phyloP scores from a whole-genome alignment of 2,888 invertebrate species.

The Brachyopa scutellaris region DNA sequence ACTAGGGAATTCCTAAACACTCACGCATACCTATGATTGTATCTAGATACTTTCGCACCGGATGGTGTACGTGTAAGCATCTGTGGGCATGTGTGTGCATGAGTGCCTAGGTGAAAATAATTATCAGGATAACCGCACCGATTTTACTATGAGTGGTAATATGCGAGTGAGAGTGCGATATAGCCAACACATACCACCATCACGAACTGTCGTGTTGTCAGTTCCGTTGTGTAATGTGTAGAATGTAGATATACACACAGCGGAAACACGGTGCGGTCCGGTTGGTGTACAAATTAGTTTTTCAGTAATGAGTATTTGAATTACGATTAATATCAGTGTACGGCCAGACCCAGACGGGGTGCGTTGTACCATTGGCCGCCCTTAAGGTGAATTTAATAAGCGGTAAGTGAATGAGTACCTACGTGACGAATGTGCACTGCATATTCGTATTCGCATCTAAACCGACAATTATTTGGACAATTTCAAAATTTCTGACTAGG shows the following conservation, averaged over 20 bases:
- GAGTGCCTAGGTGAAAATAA: conserved; percentile 61
- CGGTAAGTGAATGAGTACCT: conserved; percentile 23
- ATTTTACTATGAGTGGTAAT: conserved; percentile 22
- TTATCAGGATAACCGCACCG: conserved; percentile 66
- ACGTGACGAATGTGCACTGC: too few species aligned
- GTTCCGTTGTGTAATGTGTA: conserved; percentile 17
- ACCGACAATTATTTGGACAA: conserved; percentile 43
- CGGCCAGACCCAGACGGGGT: not conserved
- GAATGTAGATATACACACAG: too few species aligned
- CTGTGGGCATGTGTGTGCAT: conserved; percentile 10
- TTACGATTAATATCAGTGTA: conserved; percentile 58
- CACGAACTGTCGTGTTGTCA: too few species aligned
- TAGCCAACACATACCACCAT: conserved; percentile 16
- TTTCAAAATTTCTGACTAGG: conserved; percentile 43
- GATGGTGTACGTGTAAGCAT: not conserved
- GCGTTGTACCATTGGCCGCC: conserved; percentile 24
- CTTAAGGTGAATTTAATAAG: conserved; percentile 52
- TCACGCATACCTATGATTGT: not conserved
- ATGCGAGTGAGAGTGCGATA: not conserved
- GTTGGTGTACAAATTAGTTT: conserved; percentile 65
- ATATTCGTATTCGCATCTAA: too few species aligned
- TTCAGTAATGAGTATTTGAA: conserved; percentile 72
- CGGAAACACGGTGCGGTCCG: conserved; percentile 54
- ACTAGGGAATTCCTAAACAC: not conserved
- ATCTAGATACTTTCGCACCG: not conserved